Evolutionary conservation across 1,140 invertebrate species (phyloP), one percentile per base, ranked within the genome.

Genomic region (Vanessa atalanta): DNA sequence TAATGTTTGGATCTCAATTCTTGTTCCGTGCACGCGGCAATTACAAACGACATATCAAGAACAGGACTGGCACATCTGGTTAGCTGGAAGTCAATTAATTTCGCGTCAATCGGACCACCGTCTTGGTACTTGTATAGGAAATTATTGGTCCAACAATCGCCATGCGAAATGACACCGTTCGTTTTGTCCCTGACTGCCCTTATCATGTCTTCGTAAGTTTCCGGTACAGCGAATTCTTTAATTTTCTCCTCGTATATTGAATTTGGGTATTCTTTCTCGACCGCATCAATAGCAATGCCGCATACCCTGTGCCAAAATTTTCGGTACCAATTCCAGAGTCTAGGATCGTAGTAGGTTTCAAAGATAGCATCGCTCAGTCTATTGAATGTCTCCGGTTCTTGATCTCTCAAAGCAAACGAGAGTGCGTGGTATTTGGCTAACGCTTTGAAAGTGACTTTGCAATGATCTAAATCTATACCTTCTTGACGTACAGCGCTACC

Each of bases 141-240:
- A 83, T 97, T 96, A 50, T 95, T 95, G 0, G 94, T 94, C 96
- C 96, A 97, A 47, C 94, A 94, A 85, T 97, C 96, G 1, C 96
- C 96, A 71, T 96, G 95, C 11, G 93, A 94, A 26, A 96, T 93
- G 0, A 95, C 94, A 47, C 93, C 94, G 48, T 93, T 90, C 14
- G 85, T 87, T 48, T 72, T 72, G 76, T 89, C 70, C 70, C 75
- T 79, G 0, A 79, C 83, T 0, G 89, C 89, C 55, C 84, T 80
- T 1, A 88, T 79, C 89, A 92, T 89, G 14, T 87, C 79, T 12
- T 82, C 55, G 53, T 90, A 93, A 11, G 83, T 76, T 75, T 94
- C 90, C 0, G 92, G 89, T 8, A 92, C 91, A n/a, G 94, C 83
- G 67, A 94, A 93, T 61, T 94, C 82, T 80, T 94, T 88, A 73